Percentiles rank a stretch among this genome's conserved stretches.
Evolutionary conservation across 2,888 invertebrate genomes (phyloP).

Genomic region (Erebia aethiops): DNA sequence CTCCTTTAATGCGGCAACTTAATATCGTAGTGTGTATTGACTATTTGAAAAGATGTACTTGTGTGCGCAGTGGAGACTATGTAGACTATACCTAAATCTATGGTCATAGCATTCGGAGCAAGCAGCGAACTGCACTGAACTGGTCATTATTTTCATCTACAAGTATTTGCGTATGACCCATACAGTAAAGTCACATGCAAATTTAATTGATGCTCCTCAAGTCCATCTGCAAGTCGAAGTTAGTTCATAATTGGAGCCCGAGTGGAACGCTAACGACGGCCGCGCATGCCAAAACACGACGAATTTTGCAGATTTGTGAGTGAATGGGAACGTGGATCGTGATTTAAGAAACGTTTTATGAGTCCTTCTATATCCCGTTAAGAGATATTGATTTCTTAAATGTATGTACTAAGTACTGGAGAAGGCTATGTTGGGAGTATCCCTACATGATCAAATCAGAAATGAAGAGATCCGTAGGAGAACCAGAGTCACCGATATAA

Average conservation of each 20-base stretch:
- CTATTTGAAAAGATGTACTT: too few species aligned
- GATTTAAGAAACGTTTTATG: conserved; percentile 39
- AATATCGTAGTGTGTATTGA: too few species aligned
- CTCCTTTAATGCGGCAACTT: too few species aligned
- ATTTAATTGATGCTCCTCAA: conserved; percentile 65
- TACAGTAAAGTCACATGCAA: conserved; percentile 44
- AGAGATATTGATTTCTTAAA: neutral
- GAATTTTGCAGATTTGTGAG: conserved; percentile 51
- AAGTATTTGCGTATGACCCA: neutral
- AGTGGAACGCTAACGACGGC: conserved; percentile 71
- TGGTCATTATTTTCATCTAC: neutral
- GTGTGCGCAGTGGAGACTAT: too few species aligned
- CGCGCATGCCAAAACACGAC: conserved; percentile 68
- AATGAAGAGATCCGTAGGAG: too few species aligned
- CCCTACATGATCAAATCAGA: too few species aligned
- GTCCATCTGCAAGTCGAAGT: conserved; percentile 55
- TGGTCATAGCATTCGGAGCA: neutral
- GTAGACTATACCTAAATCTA: too few species aligned
- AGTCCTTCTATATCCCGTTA: neutral
- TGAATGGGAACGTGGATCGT: conserved; percentile 40
- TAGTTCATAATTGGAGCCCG: conserved; percentile 68
- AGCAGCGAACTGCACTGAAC: neutral
- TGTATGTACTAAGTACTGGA: too few species aligned
- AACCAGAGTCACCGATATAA: too few species aligned
- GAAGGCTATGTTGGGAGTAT: too few species aligned